Conservation (phyloP, 2,888 invertebrate species). For the Tridacna crocea region DNA sequence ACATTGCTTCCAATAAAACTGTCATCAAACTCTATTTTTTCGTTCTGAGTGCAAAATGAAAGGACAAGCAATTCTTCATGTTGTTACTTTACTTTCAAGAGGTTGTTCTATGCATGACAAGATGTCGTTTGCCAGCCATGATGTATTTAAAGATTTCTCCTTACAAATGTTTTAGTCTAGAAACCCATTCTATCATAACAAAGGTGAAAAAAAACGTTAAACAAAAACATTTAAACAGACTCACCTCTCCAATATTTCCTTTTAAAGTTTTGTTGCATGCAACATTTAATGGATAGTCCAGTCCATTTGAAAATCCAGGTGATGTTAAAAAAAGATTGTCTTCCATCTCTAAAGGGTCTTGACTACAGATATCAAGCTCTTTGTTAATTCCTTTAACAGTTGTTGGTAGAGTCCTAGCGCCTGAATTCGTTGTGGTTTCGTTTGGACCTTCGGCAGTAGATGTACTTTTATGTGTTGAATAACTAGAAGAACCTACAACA, state of each 20-base stretch:
- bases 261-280: neutral
- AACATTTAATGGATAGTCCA: neutral
- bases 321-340: neutral
- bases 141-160: too few species aligned
- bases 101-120: too few species aligned
- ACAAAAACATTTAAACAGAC: neutral
- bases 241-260: neutral
- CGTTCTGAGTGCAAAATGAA: too few species aligned
- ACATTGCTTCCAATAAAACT: too few species aligned
- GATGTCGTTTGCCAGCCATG: too few species aligned
- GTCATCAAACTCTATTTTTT: too few species aligned
- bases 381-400: neutral
- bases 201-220: too few species aligned
- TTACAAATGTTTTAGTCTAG: too few species aligned
- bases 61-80: too few species aligned
- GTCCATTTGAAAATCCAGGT: neutral
- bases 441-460: neutral
- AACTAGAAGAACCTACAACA: too few species aligned
- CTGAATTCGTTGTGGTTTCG: neutral
- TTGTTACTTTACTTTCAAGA: too few species aligned
- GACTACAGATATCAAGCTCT: conserved; percentile 8
- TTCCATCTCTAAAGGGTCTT: neutral
- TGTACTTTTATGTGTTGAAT: neutral
- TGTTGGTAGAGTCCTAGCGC: neutral
- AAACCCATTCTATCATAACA: too few species aligned